Evolutionary conservation across 2,113 vertebrate genomes (phyloP).

Genomic region (Clinocottus analis): DNA sequence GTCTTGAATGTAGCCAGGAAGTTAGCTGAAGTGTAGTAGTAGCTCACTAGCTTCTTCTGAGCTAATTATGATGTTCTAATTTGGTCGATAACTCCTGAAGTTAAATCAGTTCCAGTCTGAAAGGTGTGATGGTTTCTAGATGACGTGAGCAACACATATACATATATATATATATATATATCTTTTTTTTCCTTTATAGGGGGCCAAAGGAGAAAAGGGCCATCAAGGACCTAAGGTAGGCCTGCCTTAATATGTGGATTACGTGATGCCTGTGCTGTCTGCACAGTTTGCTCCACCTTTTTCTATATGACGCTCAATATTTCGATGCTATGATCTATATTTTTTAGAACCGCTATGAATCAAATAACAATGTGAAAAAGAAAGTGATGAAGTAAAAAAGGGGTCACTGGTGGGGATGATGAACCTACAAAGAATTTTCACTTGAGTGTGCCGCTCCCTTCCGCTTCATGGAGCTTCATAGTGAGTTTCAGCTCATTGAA

Average conservation of each 20-base stretch:
- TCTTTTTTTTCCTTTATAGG: conserved; percentile 81
- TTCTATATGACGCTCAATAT: background rate
- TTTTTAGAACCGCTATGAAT: background rate
- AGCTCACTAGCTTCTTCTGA: too few relatives aligned
- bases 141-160: background rate
- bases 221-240: conserved; percentile 86
- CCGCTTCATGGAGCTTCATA: too few relatives aligned
- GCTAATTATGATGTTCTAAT: background rate
- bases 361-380: background rate
- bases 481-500: too few relatives aligned
- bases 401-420: too few relatives aligned
- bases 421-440: too few relatives aligned
- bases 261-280: background rate
- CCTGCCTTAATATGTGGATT: background rate
- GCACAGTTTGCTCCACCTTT: background rate
- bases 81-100: background rate
- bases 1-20: conserved; percentile 16
- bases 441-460: background rate
- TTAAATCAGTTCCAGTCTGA: background rate
- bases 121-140: background rate
- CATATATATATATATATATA: too few relatives aligned
- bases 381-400: too few relatives aligned
- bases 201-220: conserved; percentile 90
- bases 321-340: background rate
- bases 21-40: background rate